Conservation (phyloP, 1,140 invertebrate genomes). For the Hormaphis cornu region DNA sequence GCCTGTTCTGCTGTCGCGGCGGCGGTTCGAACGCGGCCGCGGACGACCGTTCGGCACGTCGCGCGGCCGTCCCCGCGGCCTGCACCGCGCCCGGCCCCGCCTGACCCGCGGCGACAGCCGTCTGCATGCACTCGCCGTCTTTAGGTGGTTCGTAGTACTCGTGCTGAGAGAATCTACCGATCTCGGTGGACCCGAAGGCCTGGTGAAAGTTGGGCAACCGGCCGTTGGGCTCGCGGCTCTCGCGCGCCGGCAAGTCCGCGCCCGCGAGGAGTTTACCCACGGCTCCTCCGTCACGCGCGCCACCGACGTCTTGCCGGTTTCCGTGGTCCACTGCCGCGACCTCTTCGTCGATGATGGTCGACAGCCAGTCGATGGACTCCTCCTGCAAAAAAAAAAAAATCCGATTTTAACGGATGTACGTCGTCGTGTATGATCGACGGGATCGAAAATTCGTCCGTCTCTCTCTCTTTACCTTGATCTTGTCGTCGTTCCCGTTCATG, state of each 20-base stretch:
- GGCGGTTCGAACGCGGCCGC: conserved; percentile 26
- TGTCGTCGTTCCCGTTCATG: conserved; percentile 2
- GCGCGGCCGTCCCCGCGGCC: background rate
- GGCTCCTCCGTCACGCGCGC: background rate
- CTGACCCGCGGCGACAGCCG: conserved; percentile 2
- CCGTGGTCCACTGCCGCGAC: background rate
- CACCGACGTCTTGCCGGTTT: background rate
- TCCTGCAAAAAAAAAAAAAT: background rate
- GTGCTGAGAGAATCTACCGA: conserved; percentile 55
- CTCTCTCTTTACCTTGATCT: background rate
- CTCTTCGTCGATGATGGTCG: conserved; percentile 20
- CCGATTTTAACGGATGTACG: background rate
- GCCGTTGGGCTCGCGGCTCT: conserved; percentile 31
- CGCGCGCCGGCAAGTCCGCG: background rate
- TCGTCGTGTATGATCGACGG: background rate
- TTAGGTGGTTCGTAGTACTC: conserved; percentile 44
- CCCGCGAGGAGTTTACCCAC: background rate
- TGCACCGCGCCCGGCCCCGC: background rate
- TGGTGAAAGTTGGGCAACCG: conserved; percentile 65
- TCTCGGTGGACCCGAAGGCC: conserved; percentile 67
- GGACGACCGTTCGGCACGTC: background rate
- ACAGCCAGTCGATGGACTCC: conserved; percentile 18
- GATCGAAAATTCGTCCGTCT: background rate
- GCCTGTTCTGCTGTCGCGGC: conserved; percentile 21
- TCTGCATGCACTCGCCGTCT: too few species aligned